phyloP scores from a whole-genome alignment of 2,113 vertebrate genomes.

The Ursus arctos region DNA sequence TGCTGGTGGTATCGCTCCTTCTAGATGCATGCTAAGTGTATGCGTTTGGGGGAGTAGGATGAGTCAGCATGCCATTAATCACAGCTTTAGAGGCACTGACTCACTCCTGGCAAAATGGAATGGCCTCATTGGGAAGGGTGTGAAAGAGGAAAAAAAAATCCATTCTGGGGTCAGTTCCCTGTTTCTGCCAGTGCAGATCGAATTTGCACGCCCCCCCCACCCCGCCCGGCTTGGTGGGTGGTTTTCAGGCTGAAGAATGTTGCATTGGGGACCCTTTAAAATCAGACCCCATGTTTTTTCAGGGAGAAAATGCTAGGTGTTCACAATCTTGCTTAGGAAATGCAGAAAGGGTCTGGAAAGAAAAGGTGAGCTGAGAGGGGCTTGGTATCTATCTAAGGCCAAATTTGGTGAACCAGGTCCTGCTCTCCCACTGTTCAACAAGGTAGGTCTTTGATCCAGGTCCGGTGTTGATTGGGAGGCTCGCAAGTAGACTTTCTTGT shows the following conservation, averaged over 20 bases:
- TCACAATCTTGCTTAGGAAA: neutral
- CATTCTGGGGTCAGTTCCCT: constrained; percentile 2
- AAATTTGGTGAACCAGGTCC: neutral
- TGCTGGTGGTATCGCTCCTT: neutral
- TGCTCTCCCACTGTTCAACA: neutral
- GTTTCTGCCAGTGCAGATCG: constrained; percentile 54
- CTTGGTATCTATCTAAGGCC: neutral
- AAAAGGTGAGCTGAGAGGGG: neutral
- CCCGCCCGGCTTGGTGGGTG: neutral
- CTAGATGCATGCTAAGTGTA: constrained; percentile 61
- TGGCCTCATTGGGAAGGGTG: constrained; percentile 52
- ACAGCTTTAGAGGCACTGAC: constrained; percentile 74
- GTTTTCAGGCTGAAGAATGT: constrained; percentile 10
- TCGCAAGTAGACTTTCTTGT: neutral
- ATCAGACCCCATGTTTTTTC: neutral
- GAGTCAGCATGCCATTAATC: constrained; percentile 76
- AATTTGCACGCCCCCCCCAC: constrained; percentile 10
- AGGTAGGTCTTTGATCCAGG: constrained; percentile 8
- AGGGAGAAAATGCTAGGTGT: neutral
- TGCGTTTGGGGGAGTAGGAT: constrained; percentile 65
- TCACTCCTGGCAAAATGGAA: constrained; percentile 63
- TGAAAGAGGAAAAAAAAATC: constrained; percentile 61
- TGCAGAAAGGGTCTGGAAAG: neutral
- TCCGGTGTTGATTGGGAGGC: neutral
- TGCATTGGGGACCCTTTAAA: neutral